Evolutionary conservation across 2,113 vertebrate species (phyloP).

Genomic region (Pristiophorus japonicus): DNA sequence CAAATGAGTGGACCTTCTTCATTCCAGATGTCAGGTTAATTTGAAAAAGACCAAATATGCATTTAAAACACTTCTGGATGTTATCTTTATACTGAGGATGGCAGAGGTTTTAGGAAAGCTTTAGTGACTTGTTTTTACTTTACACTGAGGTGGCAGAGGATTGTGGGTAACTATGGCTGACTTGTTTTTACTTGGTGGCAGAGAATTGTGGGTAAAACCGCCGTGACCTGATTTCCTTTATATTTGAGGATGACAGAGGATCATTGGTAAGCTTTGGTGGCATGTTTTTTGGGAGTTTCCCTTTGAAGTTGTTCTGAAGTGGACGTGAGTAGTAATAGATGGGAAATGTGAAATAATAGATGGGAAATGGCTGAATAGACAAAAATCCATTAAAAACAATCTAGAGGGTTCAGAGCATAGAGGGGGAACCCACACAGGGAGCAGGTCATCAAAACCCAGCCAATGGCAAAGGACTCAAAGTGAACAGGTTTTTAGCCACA

Average conservation of each 20-base stretch:
- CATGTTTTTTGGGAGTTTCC: not conserved
- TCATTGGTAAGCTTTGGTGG: not conserved
- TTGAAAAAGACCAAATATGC: not conserved
- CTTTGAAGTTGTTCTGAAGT: not conserved
- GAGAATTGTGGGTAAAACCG: not conserved
- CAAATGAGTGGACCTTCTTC: not conserved
- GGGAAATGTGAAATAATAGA: conserved; percentile 27
- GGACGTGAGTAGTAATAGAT: conserved; percentile 15
- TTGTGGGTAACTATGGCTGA: not conserved
- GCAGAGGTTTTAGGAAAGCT: no score
- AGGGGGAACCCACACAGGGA: not conserved
- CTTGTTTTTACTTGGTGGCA: not conserved
- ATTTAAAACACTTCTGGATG: not conserved
- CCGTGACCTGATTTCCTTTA: not conserved
- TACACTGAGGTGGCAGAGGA: not conserved
- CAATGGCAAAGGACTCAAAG: not conserved
- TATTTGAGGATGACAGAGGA: not conserved
- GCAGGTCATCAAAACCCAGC: conserved; percentile 2
- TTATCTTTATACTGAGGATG: no score
- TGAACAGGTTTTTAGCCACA: not conserved
- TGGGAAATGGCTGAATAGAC: conserved; percentile 2
- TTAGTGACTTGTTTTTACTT: no score
- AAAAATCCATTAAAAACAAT: conserved; percentile 24
- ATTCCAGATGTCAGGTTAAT: not conserved
- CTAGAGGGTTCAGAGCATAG: not conserved